Conservation (phyloP, 2,797 vertebrate species). For the Emydoidea blandingii region DNA sequence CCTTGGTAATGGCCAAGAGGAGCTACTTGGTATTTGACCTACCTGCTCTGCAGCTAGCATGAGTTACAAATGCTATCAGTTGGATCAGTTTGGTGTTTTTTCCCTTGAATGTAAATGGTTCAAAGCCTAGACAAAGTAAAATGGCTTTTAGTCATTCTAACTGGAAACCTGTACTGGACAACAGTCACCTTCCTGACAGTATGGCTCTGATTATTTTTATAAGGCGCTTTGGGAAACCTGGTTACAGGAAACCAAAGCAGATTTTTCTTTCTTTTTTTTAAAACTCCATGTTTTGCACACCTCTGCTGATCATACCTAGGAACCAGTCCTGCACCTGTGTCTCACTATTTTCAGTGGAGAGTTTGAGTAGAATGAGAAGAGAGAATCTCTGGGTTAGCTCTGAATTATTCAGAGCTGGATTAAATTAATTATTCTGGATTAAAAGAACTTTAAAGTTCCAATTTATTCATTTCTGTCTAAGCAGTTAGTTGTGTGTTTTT, state of each 20-base stretch:
- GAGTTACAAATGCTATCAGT: not conserved
- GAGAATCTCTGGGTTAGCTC: not conserved
- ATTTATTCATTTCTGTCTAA: not conserved
- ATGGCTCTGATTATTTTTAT: not conserved
- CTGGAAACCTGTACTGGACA: slow-evolving; percentile 34
- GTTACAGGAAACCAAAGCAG: not conserved
- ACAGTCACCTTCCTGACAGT: not conserved
- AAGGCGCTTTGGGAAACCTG: not conserved
- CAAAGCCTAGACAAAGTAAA: slow-evolving; percentile 14
- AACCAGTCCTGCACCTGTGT: not conserved
- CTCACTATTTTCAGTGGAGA: not conserved
- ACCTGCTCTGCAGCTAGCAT: not conserved
- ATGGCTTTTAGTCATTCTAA: slow-evolving; percentile 25
- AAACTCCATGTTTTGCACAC: not conserved
- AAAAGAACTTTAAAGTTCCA: not conserved
- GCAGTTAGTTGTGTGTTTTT: not conserved
- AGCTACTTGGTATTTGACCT: slow-evolving; percentile 42
- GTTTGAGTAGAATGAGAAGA: not conserved
- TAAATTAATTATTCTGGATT: too few species aligned
- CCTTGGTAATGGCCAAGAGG: slow-evolving; percentile 60
- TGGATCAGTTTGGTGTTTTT: not conserved
- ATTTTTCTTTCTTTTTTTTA: not conserved
- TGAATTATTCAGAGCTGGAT: not conserved
- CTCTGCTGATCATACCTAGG: not conserved
- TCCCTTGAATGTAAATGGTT: not conserved